A percentile compares a stretch with the other conserved stretches of the same genome.
These are phyloP conservation scores for Neostethus bicornis DNA, from an alignment of 2,797 vertebrate genomes.

Conservation along the genomic window DNA sequence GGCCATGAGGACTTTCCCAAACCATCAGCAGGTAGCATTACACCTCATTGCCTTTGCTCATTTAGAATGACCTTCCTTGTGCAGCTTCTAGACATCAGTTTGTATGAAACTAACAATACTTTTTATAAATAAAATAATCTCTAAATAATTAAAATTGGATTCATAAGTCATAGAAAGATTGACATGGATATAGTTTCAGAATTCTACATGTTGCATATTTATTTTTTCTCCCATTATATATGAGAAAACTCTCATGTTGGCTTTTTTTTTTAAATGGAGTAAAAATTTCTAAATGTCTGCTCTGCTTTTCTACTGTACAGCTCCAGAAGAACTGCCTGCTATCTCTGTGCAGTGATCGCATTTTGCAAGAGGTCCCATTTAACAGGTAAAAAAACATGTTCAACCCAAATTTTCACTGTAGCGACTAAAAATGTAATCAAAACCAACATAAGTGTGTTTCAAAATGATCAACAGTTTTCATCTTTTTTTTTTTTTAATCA, in stretches of 20 bases:
- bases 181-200: no score
- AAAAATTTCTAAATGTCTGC: no score
- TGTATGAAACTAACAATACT: neutral
- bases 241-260: no score
- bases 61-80: neutral
- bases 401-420: neutral
- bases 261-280: no score
- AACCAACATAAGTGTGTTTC: neutral
- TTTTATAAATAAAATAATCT: neutral
- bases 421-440: neutral
- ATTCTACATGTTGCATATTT: no score
- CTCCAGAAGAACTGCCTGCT: slow-evolving; percentile 98
- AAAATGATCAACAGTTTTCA: neutral
- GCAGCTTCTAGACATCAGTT: neutral
- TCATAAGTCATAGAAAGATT: no score
- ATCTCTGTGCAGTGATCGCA: slow-evolving; percentile 97
- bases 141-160: neutral
- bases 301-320: slow-evolving; percentile 69
- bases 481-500: neutral
- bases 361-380: slow-evolving; percentile 98
- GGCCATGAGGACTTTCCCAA: slow-evolving; percentile 98
- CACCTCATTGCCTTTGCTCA: neutral
- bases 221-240: no score
- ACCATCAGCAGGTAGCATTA: slow-evolving; percentile 92
- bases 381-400: slow-evolving; percentile 85